Base-by-base conservation (phyloP, 2,888 invertebrate species). In the Sarcophaga caerulescens region DNA sequence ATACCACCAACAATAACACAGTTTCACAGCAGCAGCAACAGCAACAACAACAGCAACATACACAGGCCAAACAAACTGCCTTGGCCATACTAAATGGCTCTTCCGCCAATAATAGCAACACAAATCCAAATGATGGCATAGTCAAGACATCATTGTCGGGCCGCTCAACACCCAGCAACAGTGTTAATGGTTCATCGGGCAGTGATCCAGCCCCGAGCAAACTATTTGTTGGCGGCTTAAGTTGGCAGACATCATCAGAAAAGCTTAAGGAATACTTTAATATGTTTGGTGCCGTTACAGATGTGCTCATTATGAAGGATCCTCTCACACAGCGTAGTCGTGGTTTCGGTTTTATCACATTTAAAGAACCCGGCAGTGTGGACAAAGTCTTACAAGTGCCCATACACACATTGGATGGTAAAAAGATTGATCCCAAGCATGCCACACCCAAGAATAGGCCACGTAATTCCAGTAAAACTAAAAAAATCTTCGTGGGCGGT, bases 261-360 rank as follows among this genome's bases (percentile, higher is more conserved):
- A 98, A 97, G 93, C 95, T 98, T n/a, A 94, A 97, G 90, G 97
- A 98, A 90, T 98, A 98, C 93, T 98, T 98, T 90, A 96, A 97
- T 81, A 97, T 97, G 96, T 98, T 97, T 90, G 98, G 98, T 83
- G 96, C 96, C 6, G 97, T 98, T 88, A 97, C 97, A 52, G 98
- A 98, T 92, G 98, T 98, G 81, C 95, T 98, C 87, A 98, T 98
- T 91, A 98, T 98, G 98, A 98, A 98, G 94, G 98, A 98, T 93
- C 98, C 98, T 1, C 96, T 97, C 60, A 98, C 98, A 88, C 96
- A 98, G 98, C 96, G 98, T 93, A 98, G 97, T 94, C 96, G 98
- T 93, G 98, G 98, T 92, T 98, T 98, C 94, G 92, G 98, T 92
- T 98, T 98, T 94, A 98, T 98, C 93, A 98, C 98, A 91, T 98